Evolutionary conservation across 2,797 vertebrate species (phyloP).

Genomic region (Sebastes kiyomatsui): DNA sequence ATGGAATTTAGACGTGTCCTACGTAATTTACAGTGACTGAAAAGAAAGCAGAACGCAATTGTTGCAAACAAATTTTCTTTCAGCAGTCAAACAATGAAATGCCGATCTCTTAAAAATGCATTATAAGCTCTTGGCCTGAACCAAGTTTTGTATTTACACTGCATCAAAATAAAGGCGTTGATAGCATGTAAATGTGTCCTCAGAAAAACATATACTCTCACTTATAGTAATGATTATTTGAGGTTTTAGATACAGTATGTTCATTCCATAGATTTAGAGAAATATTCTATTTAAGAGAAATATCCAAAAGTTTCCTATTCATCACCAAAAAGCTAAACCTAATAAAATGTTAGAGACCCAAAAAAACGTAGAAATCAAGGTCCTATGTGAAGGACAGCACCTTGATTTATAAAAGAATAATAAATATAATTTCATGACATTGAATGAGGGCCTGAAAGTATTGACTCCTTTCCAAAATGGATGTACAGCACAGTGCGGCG

Average conservation of each 20-base stretch:
- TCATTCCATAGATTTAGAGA: not conserved
- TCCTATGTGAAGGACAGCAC: not conserved
- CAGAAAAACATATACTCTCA: not conserved
- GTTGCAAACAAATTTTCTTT: not conserved
- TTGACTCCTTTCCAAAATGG: not conserved
- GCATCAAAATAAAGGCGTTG: not conserved
- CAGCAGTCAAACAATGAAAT: not conserved
- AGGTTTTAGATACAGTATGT: not conserved
- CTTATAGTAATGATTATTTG: not conserved
- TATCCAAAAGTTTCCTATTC: not conserved
- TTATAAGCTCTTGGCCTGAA: not conserved
- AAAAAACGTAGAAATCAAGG: not conserved
- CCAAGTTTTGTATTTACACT: not conserved
- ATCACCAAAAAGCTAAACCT: not conserved
- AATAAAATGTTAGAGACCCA: fast-evolving
- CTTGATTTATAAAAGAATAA: not conserved
- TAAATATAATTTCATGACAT: not conserved
- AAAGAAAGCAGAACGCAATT: not conserved
- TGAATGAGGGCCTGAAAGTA: not conserved
- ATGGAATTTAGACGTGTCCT: not conserved
- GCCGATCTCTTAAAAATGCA: not conserved
- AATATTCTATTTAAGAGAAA: not conserved
- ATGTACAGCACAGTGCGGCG: not conserved
- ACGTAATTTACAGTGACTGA: not conserved
- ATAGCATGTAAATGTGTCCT: not conserved